phyloP scores from a whole-genome alignment of 1,140 invertebrate genomes.

The Polypedilum pembai region DNA sequence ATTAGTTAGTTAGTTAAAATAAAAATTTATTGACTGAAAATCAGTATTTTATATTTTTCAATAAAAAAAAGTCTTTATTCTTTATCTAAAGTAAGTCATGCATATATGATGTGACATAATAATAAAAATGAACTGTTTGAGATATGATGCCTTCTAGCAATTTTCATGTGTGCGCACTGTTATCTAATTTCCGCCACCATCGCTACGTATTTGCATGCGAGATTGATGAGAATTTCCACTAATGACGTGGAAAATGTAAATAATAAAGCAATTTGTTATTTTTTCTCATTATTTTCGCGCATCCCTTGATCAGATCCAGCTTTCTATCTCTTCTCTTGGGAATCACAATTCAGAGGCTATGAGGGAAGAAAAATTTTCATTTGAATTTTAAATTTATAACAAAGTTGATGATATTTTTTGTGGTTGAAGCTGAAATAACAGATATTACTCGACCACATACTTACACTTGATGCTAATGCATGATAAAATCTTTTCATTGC shows the following conservation, averaged over 20 bases:
- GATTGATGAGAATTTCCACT: slow-evolving; percentile 21
- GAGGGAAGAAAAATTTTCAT: not conserved
- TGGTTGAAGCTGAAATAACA: slow-evolving; percentile 13
- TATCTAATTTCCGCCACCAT: too few relatives aligned
- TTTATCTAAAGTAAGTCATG: too few relatives aligned
- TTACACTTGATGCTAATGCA: slow-evolving; percentile 1
- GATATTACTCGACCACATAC: not conserved
- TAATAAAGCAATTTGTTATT: slow-evolving; percentile 27
- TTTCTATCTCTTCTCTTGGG: not conserved
- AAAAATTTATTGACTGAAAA: too few relatives aligned
- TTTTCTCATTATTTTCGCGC: not conserved
- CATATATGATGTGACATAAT: too few relatives aligned
- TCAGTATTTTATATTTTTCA: too few relatives aligned
- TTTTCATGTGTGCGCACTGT: too few relatives aligned
- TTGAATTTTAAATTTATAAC: slow-evolving; percentile 16
- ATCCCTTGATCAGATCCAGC: not conserved
- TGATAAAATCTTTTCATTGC: not conserved
- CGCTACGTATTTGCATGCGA: not conserved
- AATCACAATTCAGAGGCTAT: not conserved
- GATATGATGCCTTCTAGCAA: too few relatives aligned
- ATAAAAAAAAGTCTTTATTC: too few relatives aligned
- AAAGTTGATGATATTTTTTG: not conserved
- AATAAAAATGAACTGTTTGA: too few relatives aligned
- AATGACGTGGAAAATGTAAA: slow-evolving; percentile 24
- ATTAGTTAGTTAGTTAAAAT: too few relatives aligned